Evolutionary conservation across 2,797 vertebrate species (phyloP).

Genomic region (Chelon labrosus): DNA sequence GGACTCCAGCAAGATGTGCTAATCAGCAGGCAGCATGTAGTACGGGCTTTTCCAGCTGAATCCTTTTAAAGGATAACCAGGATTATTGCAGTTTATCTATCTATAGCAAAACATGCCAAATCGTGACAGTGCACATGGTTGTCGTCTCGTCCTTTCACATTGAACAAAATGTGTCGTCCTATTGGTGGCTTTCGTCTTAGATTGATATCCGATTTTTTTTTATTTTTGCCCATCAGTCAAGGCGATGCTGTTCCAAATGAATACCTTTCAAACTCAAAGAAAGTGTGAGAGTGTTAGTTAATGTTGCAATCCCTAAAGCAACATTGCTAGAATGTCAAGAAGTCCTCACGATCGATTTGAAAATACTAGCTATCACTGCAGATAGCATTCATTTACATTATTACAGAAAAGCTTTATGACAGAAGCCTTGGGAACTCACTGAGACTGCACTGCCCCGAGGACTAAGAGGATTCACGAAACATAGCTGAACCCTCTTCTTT

Average conservation of each 20-base stretch:
- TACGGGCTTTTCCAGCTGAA: no score
- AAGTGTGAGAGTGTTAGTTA: background rate
- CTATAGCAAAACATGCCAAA: no score
- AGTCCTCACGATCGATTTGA: background rate
- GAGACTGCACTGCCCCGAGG: background rate
- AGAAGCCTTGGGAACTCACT: background rate
- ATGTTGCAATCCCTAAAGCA: background rate
- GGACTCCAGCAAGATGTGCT: no score
- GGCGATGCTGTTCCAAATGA: background rate
- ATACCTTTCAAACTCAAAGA: background rate
- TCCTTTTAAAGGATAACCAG: no score
- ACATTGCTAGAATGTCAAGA: background rate
- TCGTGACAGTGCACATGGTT: background rate
- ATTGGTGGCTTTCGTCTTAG: background rate
- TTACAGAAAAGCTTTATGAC: background rate
- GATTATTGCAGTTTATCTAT: no score
- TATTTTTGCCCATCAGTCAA: background rate
- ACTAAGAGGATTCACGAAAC: conserved; percentile 27
- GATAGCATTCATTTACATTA: background rate
- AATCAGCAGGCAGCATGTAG: no score
- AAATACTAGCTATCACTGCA: background rate
- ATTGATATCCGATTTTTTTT: background rate
- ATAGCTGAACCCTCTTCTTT: conserved; percentile 8
- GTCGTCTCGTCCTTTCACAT: background rate
- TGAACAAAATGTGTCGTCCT: background rate